Evolutionary conservation across 2,888 invertebrate genomes (phyloP).

Genomic region (Psococerastis gibbosa): DNA sequence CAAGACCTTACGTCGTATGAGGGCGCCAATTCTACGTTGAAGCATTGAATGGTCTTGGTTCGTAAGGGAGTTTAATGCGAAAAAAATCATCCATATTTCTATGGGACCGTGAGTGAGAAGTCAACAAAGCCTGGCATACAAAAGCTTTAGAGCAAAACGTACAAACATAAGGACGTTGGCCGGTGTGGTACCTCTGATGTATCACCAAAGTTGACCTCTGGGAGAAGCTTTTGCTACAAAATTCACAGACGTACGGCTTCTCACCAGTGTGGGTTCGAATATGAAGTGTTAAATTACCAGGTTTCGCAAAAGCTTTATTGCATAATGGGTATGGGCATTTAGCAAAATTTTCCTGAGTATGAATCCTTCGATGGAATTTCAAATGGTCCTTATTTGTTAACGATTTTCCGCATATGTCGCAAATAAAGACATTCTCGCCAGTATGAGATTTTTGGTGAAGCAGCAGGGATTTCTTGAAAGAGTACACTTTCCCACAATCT

Average conservation of each 20-base stretch:
- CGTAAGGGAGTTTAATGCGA: too few species aligned
- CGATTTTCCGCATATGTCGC: slow-evolving; percentile 38
- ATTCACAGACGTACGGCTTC: slow-evolving; percentile 8
- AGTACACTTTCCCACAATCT: slow-evolving; percentile 28
- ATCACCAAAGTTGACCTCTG: slow-evolving; percentile 6
- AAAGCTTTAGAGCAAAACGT: slow-evolving; percentile 22
- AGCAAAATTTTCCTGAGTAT: slow-evolving; percentile 35
- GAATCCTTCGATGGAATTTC: slow-evolving; percentile 32
- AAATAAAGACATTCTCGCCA: slow-evolving; percentile 30
- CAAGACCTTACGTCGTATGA: too few species aligned
- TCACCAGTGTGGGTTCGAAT: slow-evolving; percentile 9
- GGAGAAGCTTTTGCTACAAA: slow-evolving; percentile 9
- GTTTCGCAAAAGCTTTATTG: slow-evolving; percentile 22
- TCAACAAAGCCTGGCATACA: slow-evolving; percentile 18
- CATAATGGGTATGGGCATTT: slow-evolving; percentile 29
- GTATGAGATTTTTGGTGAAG: slow-evolving; percentile 29
- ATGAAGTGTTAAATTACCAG: slow-evolving; percentile 11
- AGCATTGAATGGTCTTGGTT: too few species aligned
- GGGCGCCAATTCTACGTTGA: too few species aligned
- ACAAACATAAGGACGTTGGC: slow-evolving; percentile 28
- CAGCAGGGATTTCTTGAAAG: slow-evolving; percentile 23
- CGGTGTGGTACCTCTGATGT: slow-evolving; percentile 26
- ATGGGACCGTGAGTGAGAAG: slow-evolving; percentile 14
- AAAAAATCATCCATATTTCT: too few species aligned
- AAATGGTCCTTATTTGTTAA: slow-evolving; percentile 32